A percentile compares a stretch with the other conserved stretches of the same genome.
Evolutionary conservation across 2,113 vertebrate genomes (phyloP).

Genomic region (Caretta caretta): DNA sequence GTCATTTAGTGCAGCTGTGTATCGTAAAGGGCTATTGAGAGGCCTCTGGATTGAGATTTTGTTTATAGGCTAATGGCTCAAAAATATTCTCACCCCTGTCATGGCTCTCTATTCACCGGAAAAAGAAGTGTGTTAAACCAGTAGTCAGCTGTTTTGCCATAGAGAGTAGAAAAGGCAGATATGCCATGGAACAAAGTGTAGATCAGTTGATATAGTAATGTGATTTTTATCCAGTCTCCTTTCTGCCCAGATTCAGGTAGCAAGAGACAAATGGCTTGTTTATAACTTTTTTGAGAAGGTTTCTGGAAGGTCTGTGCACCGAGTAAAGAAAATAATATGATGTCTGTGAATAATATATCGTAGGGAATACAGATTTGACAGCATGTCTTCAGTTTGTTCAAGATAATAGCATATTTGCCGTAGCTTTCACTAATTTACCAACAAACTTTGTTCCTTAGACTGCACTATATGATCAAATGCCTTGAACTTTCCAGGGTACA

Average conservation of each 20-base stretch:
- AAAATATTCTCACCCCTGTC: background rate
- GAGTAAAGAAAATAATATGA: background rate
- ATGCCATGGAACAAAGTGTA: background rate
- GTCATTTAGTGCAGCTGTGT: conserved; percentile 46
- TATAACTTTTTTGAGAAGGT: background rate
- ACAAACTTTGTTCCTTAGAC: background rate
- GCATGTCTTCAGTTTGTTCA: background rate
- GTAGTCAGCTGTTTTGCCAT: accelerated
- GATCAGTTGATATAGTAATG: background rate
- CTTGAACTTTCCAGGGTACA: background rate
- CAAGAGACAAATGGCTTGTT: background rate
- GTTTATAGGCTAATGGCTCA: background rate
- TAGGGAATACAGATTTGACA: background rate
- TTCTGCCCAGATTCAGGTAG: background rate
- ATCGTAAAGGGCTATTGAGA: conserved; percentile 8
- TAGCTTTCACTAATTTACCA: background rate
- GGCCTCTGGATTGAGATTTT: conserved; percentile 20
- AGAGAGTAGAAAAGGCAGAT: background rate
- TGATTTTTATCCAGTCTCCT: background rate
- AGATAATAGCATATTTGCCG: background rate
- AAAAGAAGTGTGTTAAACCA: background rate
- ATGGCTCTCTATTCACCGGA: accelerated
- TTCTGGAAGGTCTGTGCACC: accelerated
- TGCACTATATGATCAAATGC: background rate
- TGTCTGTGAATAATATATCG: background rate